Evolutionary conservation across 2,888 invertebrate genomes (phyloP), one percentile per base, ranked within the genome.

Genomic region (Galeruca laticollis): DNA sequence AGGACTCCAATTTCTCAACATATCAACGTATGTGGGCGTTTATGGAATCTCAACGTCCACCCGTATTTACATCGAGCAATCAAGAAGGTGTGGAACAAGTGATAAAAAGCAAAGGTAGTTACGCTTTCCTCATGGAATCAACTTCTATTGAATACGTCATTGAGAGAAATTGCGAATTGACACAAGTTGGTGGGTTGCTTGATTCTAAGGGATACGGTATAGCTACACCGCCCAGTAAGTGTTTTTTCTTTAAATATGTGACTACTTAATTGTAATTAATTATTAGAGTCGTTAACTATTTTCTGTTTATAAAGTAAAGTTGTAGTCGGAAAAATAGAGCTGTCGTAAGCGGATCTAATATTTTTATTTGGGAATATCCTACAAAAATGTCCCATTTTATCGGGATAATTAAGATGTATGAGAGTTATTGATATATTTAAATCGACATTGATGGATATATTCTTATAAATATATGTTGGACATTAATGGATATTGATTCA

Each of bases 121-220:
- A 98, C 84, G 99, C 99, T 0, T 99, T 96, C 83, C 89, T 99
- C 33, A 98, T 99, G 96, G 99, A 99, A 86, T 98, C 97, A 0
- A 96, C 98, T 0, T 94, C 95, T 26, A 96, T 99, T 74, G 99
- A 99, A 83, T 99, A 98, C 82, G 93, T 93, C 47, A 93, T 95
- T 60, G 94, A 97, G 83, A 88, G 96, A 73, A 93, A 95, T 81
- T 98, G 98, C 82, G 94, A 96, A 73, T 89, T 97, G 73, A 94
- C 94, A 51, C 95, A 96, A 88, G 93, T 98, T 26, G 98, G 98
- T 0, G 94, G 95, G 1, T 91, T 96, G 88, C 88, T 98, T 59
- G 97, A 98, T 84, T 95, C 94, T 10, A 98, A 98, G 85, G 97
- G 97, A 80, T 98, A 98, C 82, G 98, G 98, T 59, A 97, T 98